These are phyloP conservation scores for Riptortus pedestris DNA, from an alignment of 1,140 invertebrate genomes.

Conservation along the genomic window DNA sequence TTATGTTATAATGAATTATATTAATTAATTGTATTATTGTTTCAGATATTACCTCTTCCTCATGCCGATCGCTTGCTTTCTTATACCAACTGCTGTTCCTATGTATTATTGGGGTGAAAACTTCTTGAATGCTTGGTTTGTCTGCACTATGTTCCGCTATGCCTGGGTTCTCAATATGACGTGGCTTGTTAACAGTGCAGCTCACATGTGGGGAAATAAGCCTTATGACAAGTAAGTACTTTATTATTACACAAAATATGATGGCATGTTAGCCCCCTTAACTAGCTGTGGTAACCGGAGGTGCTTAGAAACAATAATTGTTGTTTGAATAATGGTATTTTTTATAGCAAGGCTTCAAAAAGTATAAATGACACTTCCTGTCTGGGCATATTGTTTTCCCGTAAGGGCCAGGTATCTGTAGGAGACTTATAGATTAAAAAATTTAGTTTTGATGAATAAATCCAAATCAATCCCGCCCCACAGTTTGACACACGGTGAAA, in stretches of 20 bases:
- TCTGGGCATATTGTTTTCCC: too few relatives aligned
- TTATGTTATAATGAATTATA: neutral
- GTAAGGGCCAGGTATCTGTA: too few relatives aligned
- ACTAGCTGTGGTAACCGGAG: neutral
- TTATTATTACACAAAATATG: too few relatives aligned
- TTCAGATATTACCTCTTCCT: slow-evolving; percentile 70
- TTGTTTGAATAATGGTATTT: too few relatives aligned
- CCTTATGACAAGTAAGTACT: slow-evolving; percentile 79
- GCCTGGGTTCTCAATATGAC: slow-evolving; percentile 79
- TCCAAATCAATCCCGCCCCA: too few relatives aligned
- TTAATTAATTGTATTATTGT: slow-evolving; percentile 24
- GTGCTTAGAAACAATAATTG: neutral
- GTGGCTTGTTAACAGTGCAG: slow-evolving; percentile 92
- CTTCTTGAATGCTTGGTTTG: slow-evolving; percentile 65
- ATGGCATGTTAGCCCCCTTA: neutral
- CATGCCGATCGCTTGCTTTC: slow-evolving; percentile 73
- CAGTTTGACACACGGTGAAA: too few relatives aligned
- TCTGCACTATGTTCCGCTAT: slow-evolving; percentile 76
- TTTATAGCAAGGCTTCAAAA: too few relatives aligned
- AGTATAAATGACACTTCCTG: too few relatives aligned
- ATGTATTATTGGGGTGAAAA: slow-evolving; percentile 76
- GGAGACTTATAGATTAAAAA: too few relatives aligned
- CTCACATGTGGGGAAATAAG: slow-evolving; percentile 80
- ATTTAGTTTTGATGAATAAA: too few relatives aligned
- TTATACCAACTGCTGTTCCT: slow-evolving; percentile 75